A percentile compares a stretch with the other conserved stretches of the same genome.
Conservation (phyloP, 2,888 invertebrate genomes). For the Campopleginae sp. region DNA sequence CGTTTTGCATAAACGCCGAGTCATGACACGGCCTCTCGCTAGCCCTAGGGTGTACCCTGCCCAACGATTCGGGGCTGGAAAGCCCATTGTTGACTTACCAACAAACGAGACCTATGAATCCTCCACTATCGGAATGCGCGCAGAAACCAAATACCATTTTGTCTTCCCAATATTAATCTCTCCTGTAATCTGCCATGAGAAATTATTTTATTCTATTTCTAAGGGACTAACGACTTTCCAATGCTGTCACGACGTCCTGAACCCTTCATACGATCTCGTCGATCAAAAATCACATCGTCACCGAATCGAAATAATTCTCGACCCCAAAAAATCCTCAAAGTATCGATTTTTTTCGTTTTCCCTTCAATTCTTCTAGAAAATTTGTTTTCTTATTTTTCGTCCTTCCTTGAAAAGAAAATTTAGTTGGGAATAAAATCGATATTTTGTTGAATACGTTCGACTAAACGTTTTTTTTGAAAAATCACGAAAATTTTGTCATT, state of each 20-base stretch:
- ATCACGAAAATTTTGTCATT: too few relatives aligned
- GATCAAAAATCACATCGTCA: too few relatives aligned
- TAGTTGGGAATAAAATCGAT: too few relatives aligned
- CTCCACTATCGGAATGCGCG: conserved; percentile 27
- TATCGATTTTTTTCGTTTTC: too few relatives aligned
- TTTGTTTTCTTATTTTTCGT: too few relatives aligned
- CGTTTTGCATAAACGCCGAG: conserved; percentile 81
- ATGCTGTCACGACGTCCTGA: neutral
- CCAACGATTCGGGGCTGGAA: conserved; percentile 19
- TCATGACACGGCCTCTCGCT: conserved; percentile 72
- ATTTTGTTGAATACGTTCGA: too few relatives aligned
- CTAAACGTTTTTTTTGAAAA: too few relatives aligned
- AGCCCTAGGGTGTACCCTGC: neutral
- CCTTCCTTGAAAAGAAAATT: too few relatives aligned
- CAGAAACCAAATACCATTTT: neutral
- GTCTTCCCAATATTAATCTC: neutral
- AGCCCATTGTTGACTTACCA: conserved; percentile 45
- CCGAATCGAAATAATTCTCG: too few relatives aligned
- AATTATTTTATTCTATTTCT: neutral
- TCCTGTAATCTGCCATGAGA: neutral
- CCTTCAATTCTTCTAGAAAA: too few relatives aligned
- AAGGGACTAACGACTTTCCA: neutral
- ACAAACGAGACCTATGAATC: conserved; percentile 16
- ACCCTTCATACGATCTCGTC: neutral
- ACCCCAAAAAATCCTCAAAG: too few relatives aligned